Conservation (phyloP, 2,888 invertebrate genomes). For the Axea sp. region DNA sequence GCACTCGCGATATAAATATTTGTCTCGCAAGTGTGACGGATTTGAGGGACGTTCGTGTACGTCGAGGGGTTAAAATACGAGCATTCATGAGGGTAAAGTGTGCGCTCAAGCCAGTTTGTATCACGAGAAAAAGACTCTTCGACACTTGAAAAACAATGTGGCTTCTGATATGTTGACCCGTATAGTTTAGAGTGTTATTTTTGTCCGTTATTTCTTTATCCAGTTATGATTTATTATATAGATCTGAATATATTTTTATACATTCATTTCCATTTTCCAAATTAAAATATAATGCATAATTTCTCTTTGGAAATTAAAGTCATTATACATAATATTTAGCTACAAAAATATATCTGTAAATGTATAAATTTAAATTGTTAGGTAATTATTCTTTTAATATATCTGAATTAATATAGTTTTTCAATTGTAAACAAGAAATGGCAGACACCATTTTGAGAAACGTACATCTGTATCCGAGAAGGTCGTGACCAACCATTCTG, state of each 20-base stretch:
- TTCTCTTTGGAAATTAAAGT: not conserved
- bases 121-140: conserved; percentile 35
- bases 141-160: conserved; percentile 49
- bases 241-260: not conserved
- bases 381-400: no score
- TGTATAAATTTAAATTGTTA: no score
- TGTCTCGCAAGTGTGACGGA: conserved; percentile 67
- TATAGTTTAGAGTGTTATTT: conserved; percentile 13
- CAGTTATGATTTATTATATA: conserved; percentile 7
- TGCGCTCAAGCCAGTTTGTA: conserved; percentile 26
- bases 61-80: conserved; percentile 43
- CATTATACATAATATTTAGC: no score
- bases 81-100: conserved; percentile 41
- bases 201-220: conserved; percentile 28
- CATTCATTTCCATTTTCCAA: no score
- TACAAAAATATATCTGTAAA: no score
- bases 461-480: conserved; percentile 23
- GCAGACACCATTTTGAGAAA: conserved; percentile 24
- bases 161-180: conserved; percentile 23
- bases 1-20: conserved; percentile 76
- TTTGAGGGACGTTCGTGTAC: conserved; percentile 18
- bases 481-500: conserved; percentile 27
- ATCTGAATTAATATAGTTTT: no score
- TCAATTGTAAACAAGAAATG: not conserved
- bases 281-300: not conserved